These are phyloP conservation scores for Tenualosa ilisha DNA, from an alignment of 2,797 vertebrate genomes.

Conservation along the genomic window DNA sequence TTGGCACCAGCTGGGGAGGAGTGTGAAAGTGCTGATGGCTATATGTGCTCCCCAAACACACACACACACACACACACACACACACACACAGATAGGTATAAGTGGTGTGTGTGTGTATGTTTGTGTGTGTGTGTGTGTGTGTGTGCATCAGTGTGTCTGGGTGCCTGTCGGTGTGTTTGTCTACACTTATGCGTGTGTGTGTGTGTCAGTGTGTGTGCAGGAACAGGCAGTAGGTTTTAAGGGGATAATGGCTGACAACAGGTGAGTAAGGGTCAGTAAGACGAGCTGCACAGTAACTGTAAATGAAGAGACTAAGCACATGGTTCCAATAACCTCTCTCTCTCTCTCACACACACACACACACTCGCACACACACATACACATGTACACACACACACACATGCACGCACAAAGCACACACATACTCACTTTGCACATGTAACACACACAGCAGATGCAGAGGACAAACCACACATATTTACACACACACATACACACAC, in stretches of 20 bases:
- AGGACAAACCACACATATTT: too few species aligned
- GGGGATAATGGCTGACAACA: constrained; percentile 70
- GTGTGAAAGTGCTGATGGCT: constrained; percentile 33
- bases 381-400: too few species aligned
- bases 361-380: neutral
- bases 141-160: neutral
- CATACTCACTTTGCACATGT: neutral
- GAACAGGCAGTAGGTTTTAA: constrained; percentile 60
- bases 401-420: neutral
- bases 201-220: neutral
- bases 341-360: neutral
- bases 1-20: constrained; percentile 23
- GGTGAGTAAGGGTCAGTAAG: constrained; percentile 69
- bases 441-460: too few species aligned
- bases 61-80: neutral
- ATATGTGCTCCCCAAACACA: neutral
- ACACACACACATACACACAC: too few species aligned
- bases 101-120: too few species aligned
- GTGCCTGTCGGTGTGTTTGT: neutral
- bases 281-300: constrained; percentile 67
- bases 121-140: neutral
- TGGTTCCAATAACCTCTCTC: constrained; percentile 62
- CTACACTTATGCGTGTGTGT: neutral
- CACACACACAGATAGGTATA: neutral
- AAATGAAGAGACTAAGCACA: constrained; percentile 73